Conservation (phyloP, 2,113 vertebrate species). For the Mugil cephalus region DNA sequence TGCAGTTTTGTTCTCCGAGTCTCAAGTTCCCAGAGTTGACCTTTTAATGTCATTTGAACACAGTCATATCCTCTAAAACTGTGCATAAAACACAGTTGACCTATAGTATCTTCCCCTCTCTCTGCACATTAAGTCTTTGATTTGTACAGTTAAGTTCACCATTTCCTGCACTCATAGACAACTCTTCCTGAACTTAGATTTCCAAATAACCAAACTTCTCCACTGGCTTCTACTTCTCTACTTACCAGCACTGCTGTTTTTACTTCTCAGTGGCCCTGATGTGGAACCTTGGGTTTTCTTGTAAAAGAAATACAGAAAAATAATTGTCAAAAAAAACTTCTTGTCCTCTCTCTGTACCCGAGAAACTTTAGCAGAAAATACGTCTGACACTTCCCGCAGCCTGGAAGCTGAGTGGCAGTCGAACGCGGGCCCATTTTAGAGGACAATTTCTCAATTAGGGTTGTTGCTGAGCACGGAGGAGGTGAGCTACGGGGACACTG, state of each 20-base stretch:
- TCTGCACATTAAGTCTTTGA: no score
- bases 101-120: no score
- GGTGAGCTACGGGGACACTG: conserved; percentile 20
- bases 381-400: conserved; percentile 11
- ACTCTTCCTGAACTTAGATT: no score
- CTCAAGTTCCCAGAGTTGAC: background rate
- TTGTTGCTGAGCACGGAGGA: conserved; percentile 28
- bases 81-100: no score
- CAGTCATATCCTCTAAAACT: no score
- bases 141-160: no score
- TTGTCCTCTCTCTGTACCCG: background rate
- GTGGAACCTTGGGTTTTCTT: background rate
- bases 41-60: background rate
- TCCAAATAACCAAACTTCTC: no score
- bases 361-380: conserved; percentile 10
- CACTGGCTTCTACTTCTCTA: no score
- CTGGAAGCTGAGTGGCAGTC: conserved; percentile 5
- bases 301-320: conserved; percentile 6
- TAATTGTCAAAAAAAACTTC: conserved; percentile 7
- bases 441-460: conserved; percentile 26
- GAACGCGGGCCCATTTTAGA: background rate
- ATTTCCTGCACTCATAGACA: no score
- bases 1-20: background rate
- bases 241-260: no score
- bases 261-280: background rate